phyloP scores from a whole-genome alignment of 2,113 vertebrate genomes.

The Psilopogon haemacephalus region DNA sequence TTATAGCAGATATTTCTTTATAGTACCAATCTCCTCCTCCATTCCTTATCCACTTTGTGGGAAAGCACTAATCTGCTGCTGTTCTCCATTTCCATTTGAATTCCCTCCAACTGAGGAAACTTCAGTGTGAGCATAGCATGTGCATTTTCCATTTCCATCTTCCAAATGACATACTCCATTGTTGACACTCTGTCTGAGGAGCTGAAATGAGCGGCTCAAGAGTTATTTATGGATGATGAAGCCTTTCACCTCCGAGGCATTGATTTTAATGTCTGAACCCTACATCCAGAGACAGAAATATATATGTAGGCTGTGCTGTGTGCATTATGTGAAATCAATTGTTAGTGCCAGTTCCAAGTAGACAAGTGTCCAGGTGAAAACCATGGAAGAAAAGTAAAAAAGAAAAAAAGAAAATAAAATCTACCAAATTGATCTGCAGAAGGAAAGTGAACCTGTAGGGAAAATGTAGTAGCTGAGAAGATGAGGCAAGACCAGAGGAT shows the following conservation, averaged over 20 bases:
- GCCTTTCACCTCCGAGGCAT: conserved; percentile 16
- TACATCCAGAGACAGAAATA: neutral
- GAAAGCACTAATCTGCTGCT: neutral
- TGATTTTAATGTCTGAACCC: conserved; percentile 16
- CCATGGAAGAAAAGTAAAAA: neutral
- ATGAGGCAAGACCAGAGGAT: neutral
- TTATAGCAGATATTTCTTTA: neutral
- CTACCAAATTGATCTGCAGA: neutral
- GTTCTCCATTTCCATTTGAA: neutral
- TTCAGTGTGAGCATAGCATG: neutral
- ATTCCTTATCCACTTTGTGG: neutral
- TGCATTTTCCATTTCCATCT: neutral
- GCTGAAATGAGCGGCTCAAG: neutral
- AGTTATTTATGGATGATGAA: neutral
- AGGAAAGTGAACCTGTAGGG: neutral
- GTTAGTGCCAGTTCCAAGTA: neutral
- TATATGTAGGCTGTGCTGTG: neutral
- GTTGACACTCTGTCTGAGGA: neutral
- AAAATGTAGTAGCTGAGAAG: neutral
- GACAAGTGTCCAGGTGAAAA: neutral
- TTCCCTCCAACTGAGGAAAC: neutral
- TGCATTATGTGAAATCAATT: conserved; percentile 14
- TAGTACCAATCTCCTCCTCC: neutral
- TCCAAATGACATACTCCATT: neutral
- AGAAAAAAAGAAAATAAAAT: no score